Base-by-base conservation (phyloP, 2,797 vertebrate species). In the Molossus alvarezi region DNA sequence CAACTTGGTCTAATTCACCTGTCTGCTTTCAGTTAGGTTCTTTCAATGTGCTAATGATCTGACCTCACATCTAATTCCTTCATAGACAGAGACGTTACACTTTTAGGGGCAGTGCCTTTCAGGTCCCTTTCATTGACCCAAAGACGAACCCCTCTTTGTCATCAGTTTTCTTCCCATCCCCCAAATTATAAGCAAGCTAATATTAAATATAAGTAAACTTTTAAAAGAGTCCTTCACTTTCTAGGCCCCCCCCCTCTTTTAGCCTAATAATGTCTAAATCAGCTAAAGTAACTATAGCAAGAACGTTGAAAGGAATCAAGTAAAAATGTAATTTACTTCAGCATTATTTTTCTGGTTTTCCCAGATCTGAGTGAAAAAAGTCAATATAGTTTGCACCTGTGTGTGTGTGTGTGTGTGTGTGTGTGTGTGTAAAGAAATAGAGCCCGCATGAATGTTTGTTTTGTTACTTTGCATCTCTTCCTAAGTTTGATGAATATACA, bases 341-440 rank as follows among this genome's bases (percentile, higher is more conserved):
- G 3, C 33, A 77, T 83, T 65, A 51, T 65, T 29, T 62, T 75
- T 91, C 86, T 80, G 27, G 65, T 94, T 94, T 62, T 62, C 25
- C 69, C 25, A 67, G 51, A 75, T 92, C 60, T 67, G 83, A 48
- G 23, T 60, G 92, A 82, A 84, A 83, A 95, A 88, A 94, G 53
- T 51, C 51, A 45, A 58, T 67, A n/a, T 18, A 11, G 37, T 48
- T 64, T 67, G 18, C 45, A 55, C 25, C 9, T 13, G 12, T 58
- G 9, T 45, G 41, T 45, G 41, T 45, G 41, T 45, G 41, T 41
- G 41, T 41, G 41, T 41, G 41, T 41, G 41, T 41, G 41, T 45
- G 41, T 45, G 41, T 45, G 41, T 45, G 41, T 45, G 41, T 45
- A 72, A 80, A 75, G 48, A 71, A 71, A 37, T 14, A 79, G 37